Evolutionary conservation across 2,888 invertebrate species (phyloP), one percentile per base, ranked within the genome.

Genomic region (Muscina levida): DNA sequence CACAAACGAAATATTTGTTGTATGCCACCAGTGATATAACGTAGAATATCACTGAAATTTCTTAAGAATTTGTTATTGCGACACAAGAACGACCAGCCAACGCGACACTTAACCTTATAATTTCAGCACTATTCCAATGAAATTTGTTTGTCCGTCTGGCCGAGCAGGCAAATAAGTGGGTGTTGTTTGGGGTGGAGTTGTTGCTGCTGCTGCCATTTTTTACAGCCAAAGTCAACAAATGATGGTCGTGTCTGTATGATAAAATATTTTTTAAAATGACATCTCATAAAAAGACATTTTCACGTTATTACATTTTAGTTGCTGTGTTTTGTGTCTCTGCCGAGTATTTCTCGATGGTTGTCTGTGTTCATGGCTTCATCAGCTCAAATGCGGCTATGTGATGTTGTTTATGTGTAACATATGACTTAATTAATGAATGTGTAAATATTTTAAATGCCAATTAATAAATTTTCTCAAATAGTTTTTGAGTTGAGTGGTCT

Each of bases 391-490:
- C n/a, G n/a, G 79, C 56, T 31, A 17, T 19, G 37, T 31, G 2
- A 8, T 17, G 5, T 37, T 44, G 19, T 70, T 44, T 66, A n/a
- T 68, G 17, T 72, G 62, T 48, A 53, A 67, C 42, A 42, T 80
- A 65, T 80, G 57, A 71, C 59, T 81, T 59, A 77, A 81, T 81
- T 81, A 81, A 81, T 81, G 81, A 77, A 57, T 81, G 74, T 81
- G 81, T 77, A 81, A 77, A 81, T 81, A 72, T 75, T 70, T 81
- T 77, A 77, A 81, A 77, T 77, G 72, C 74, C 77, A 77, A 77
- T 81, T 81, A 74, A 81, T 81, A 81, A 75, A 81, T 75, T 74
- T 62, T 71, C 11, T 15, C 53, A 39, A 68, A 67, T 13, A 39
- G 56, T 15, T 5, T 31, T 8, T 31, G 31, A 5, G 3, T 31